Conservation (phyloP, 2,113 vertebrate genomes). For the Malaclemys terrapin region DNA sequence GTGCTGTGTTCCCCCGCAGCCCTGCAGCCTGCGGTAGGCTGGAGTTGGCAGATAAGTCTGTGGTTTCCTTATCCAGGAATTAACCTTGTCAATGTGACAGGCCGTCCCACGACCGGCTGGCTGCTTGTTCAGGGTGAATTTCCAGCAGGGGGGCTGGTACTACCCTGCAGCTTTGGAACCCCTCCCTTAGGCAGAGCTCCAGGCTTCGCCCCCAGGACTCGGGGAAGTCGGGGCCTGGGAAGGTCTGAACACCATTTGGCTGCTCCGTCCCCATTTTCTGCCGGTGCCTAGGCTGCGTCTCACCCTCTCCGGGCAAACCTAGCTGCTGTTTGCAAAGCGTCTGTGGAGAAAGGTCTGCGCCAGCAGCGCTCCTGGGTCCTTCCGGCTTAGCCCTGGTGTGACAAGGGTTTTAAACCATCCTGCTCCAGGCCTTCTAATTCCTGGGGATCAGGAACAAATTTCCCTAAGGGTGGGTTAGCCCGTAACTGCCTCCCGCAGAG, state of each 20-base stretch:
- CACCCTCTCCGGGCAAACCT: neutral
- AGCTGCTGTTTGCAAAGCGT: neutral
- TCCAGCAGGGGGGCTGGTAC: rapidly evolving
- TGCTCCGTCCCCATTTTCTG: neutral
- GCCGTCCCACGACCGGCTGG: neutral
- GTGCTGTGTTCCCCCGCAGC: rapidly evolving
- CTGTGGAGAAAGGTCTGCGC: neutral
- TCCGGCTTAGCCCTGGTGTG: neutral
- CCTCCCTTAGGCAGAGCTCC: neutral
- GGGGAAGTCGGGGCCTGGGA: neutral
- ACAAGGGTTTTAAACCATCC: neutral
- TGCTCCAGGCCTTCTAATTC: neutral
- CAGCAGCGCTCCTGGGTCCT: neutral
- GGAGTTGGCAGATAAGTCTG: conserved; percentile 48
- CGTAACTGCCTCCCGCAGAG: rapidly evolving
- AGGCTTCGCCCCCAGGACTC: neutral
- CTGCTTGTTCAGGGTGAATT: rapidly evolving
- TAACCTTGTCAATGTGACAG: rapidly evolving
- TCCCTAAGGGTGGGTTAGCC: neutral
- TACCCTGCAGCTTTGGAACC: neutral
- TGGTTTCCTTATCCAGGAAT: neutral
- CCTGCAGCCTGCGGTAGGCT: conserved; percentile 6
- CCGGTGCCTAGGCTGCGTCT: rapidly evolving
- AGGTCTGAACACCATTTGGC: neutral
- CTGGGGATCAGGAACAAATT: neutral